Base-by-base conservation (phyloP, 2,888 invertebrate genomes). In the Heteromyza rotundicornis region DNA sequence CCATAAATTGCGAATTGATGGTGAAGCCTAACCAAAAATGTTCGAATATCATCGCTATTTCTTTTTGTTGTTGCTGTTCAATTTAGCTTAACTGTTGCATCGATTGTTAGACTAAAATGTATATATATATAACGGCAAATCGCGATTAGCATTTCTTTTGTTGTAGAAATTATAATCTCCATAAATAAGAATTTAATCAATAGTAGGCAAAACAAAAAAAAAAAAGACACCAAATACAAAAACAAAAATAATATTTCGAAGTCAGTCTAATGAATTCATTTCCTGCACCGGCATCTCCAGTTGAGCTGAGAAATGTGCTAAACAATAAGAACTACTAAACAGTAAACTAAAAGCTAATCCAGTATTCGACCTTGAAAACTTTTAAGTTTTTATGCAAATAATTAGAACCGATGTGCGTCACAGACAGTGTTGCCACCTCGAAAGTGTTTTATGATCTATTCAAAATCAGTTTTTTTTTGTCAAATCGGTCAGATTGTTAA, bases 61-160 rank as follows among this genome's bases (percentile, higher is more conserved):
- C 32, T 53, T 12, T 17, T 27, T 27, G n/a, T 35, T 32, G 10
- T 5, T 51, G 14, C 23, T 5, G 8, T 51, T 2, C 14, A 16
- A 14, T 2, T 23, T 20, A 5, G 2, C 23, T 20, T 24, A 23
- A 3, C 14, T 51, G 17, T 14, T 51, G 51, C 51, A 51, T 23
- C 23, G 23, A 10, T 2, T 53, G 53, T 17, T 64, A 57, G 56
- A 64, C 49, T 57, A 47, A 47, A n/a, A n/a, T n/a, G n/a, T n/a
- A n/a, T n/a, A n/a, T n/a, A n/a, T 47, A 49, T 1, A 44, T 56
- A 56, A 56, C 56, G 56, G 56, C 24, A 56, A 56, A 56, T 16
- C 24, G 40, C 32, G 16, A 56, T 56, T 56, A 23, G 47, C 56
- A 44, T 23, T 56, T 56, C 24, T 7, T 40, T 56, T 56, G 47